Evolutionary conservation across 2,888 invertebrate genomes (phyloP), one percentile per base, ranked within the genome.

Genomic region (Lycocerus yunnanus): DNA sequence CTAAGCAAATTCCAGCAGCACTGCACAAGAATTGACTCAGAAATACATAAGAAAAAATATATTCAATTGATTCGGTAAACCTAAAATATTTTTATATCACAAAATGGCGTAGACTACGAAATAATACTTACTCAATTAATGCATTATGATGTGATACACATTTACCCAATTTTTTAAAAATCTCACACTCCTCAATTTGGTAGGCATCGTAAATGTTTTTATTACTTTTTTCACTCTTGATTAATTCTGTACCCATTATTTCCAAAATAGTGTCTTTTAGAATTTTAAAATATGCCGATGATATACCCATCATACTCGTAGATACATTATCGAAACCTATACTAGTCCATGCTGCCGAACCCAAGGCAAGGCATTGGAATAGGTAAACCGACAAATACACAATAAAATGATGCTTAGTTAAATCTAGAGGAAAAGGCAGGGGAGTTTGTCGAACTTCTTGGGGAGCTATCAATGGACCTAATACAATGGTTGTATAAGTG

Each of bases 301-400:
- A 81, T 16, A 81, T 76, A 10, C 78, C 78, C 79, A 82, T 81
- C 15, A 81, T 78, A 65, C 80, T 77, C n/a, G 78, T 78, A 11
- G 80, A 79, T 59, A 83, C 69, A n/a, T 80, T 77, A 77, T 84
- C 83, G 68, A 84, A 77, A 43, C 81, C 80, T 10, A 81, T 77
- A 66, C 82, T 81, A 21, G 79, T 79, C 77, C 77, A 79, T 13
- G 78, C 78, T 9, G 79, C 79, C 43, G 76, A 77, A 21, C 78
- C 43, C 59, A 81, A 63, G 3, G 76, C 75, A n/a, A 76, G 5
- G 6, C 69, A 69, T 58, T 75, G 75, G 24, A 43, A 75, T 8
- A 16, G 1, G 24, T 75, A 75, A 61, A 72, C 72, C 4, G 18
- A 1, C 2, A 69, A 5, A 18, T 75, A 75, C 3, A 68, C 16